Percentiles rank a stretch among this genome's conserved stretches.
phyloP scores from a whole-genome alignment of 2,888 invertebrate genomes.

The Morpho achilles region DNA sequence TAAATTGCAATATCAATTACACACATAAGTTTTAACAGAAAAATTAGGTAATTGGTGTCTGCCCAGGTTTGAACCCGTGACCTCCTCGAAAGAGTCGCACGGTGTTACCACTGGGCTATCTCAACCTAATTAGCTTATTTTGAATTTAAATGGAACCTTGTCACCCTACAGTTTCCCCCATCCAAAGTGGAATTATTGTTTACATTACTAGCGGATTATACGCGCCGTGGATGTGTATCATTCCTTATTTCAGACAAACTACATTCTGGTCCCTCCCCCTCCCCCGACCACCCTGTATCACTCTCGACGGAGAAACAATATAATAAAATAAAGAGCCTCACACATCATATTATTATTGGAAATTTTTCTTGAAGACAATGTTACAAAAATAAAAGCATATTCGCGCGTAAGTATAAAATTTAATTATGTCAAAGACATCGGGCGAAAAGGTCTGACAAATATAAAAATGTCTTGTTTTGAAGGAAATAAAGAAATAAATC shows the following conservation, averaged over 20 bases:
- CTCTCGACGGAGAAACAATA: slow-evolving; percentile 19
- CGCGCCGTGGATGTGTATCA: slow-evolving; percentile 36
- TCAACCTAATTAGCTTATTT: no score
- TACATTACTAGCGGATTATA: slow-evolving; percentile 52
- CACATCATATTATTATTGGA: slow-evolving; percentile 10
- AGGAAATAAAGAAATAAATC: no score
- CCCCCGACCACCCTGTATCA: not conserved
- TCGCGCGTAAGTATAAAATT: not conserved
- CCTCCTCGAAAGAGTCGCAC: no score
- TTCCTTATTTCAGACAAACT: slow-evolving; percentile 17
- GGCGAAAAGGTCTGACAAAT: not conserved
- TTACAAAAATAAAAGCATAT: slow-evolving; percentile 1
- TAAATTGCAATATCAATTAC: no score
- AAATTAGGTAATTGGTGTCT: no score
- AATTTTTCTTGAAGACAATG: slow-evolving; percentile 8
- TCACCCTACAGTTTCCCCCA: slow-evolving; percentile 35
- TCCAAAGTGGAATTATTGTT: slow-evolving; percentile 49
- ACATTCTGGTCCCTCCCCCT: not conserved
- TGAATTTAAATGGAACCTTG: slow-evolving; percentile 13
- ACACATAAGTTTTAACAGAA: no score
- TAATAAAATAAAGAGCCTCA: slow-evolving; percentile 18
- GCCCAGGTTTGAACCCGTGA: no score
- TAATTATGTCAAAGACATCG: not conserved
- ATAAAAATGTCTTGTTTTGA: no score
- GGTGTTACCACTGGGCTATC: no score